phyloP scores from a whole-genome alignment of 2,797 vertebrate species.

The Sciaenops ocellatus region DNA sequence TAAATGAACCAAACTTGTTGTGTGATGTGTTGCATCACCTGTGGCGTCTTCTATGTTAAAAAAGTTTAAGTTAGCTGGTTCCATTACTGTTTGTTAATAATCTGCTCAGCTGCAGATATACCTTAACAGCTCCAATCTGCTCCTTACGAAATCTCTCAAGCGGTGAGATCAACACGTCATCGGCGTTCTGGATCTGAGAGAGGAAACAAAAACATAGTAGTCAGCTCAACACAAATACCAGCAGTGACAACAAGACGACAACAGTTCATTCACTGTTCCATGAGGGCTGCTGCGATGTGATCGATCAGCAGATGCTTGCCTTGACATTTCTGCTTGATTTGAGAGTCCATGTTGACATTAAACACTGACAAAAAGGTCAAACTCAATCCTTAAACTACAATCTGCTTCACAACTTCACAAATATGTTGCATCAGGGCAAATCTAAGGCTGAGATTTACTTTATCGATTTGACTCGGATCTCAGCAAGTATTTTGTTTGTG shows the following conservation, averaged over 20 bases:
- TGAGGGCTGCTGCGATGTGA: background rate
- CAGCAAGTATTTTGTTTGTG: background rate
- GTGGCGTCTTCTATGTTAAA: background rate
- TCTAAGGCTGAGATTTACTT: background rate
- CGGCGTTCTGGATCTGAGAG: constrained; percentile 95
- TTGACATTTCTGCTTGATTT: background rate
- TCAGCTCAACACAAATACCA: constrained; percentile 18
- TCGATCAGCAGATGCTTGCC: background rate
- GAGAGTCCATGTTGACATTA: background rate
- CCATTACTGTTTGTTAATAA: constrained; percentile 1
- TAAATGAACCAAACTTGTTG: background rate
- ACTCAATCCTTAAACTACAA: background rate
- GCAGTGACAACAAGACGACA: background rate
- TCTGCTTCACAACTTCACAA: background rate
- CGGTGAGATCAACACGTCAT: constrained; percentile 96
- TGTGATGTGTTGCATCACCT: background rate
- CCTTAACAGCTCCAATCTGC: constrained; percentile 98
- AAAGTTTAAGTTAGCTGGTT: background rate
- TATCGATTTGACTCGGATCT: background rate
- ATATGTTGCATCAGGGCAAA: background rate
- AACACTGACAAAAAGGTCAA: background rate
- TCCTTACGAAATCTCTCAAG: constrained; percentile 98
- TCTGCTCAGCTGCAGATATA: constrained; percentile 66
- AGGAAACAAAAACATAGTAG: constrained; percentile 18
- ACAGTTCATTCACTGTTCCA: constrained; percentile 10